phyloP scores from a whole-genome alignment of 1,140 invertebrate species.

The Rhynchophorus ferrugineus region DNA sequence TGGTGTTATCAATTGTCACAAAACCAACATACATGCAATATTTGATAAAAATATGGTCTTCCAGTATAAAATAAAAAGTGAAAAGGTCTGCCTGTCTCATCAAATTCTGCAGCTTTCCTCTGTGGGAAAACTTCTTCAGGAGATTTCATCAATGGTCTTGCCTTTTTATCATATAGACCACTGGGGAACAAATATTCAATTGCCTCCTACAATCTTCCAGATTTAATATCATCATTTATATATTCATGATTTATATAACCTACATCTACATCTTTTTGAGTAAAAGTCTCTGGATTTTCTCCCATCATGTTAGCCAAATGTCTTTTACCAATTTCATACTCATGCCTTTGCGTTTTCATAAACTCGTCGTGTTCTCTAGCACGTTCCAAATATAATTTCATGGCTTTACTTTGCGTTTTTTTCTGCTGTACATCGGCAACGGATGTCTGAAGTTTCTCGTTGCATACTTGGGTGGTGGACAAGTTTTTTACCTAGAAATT shows the following conservation, averaged over 20 bases:
- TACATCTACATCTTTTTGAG: slow-evolving; percentile 82
- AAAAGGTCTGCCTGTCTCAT: slow-evolving; percentile 76
- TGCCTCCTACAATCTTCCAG: slow-evolving; percentile 53
- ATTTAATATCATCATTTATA: neutral
- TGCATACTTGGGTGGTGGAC: too few relatives aligned
- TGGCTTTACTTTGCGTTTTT: slow-evolving; percentile 72
- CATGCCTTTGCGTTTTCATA: slow-evolving; percentile 69
- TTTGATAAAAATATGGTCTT: slow-evolving; percentile 72
- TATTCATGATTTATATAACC: slow-evolving; percentile 24
- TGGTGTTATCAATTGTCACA: neutral
- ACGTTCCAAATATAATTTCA: slow-evolving; percentile 79
- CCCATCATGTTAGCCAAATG: slow-evolving; percentile 99
- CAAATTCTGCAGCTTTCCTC: slow-evolving; percentile 84
- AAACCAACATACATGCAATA: slow-evolving; percentile 73
- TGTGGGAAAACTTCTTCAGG: slow-evolving; percentile 80
- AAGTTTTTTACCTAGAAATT: too few relatives aligned
- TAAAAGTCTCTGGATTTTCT: slow-evolving; percentile 77
- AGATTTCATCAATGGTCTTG: slow-evolving; percentile 78
- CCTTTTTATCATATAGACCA: slow-evolving; percentile 72
- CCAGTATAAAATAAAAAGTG: slow-evolving; percentile 87
- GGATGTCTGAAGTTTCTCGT: too few relatives aligned
- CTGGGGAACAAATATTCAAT: slow-evolving; percentile 91
- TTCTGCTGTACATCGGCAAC: slow-evolving; percentile 29
- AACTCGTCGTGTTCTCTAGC: slow-evolving; percentile 76
- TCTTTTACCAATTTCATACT: slow-evolving; percentile 86